Evolutionary conservation across 2,797 vertebrate species (phyloP).

Genomic region (Liasis olivaceus): DNA sequence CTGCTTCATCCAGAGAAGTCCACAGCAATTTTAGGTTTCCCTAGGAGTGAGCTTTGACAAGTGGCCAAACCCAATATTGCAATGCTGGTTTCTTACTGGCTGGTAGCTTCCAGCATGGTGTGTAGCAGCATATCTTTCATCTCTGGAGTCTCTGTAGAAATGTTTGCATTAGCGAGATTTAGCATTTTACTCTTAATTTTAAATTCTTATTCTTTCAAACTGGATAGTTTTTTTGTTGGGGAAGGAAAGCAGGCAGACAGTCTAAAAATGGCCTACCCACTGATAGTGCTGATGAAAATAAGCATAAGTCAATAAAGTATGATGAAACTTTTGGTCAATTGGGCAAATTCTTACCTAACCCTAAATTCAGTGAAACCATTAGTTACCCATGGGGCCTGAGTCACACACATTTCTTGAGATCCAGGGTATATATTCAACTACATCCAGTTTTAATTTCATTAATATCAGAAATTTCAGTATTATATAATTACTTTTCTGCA

Average conservation of each 20-base stretch:
- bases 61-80: background rate
- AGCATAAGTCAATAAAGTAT: background rate
- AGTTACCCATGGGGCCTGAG: background rate
- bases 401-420: background rate
- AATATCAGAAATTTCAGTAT: background rate
- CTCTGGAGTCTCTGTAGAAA: background rate
- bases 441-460: background rate
- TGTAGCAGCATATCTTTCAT: background rate
- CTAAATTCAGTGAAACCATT: background rate
- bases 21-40: background rate
- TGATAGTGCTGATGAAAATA: background rate
- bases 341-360: background rate
- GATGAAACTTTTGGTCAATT: background rate
- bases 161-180: background rate
- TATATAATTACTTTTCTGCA: background rate
- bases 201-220: background rate
- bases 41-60: background rate
- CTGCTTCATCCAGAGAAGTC: background rate
- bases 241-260: background rate
- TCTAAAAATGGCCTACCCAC: background rate
- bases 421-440: background rate
- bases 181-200: background rate
- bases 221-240: background rate
- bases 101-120: background rate
- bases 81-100: background rate